Evolutionary conservation across 2,888 invertebrate genomes (phyloP).

Genomic region (Liodrosophila aerea): DNA sequence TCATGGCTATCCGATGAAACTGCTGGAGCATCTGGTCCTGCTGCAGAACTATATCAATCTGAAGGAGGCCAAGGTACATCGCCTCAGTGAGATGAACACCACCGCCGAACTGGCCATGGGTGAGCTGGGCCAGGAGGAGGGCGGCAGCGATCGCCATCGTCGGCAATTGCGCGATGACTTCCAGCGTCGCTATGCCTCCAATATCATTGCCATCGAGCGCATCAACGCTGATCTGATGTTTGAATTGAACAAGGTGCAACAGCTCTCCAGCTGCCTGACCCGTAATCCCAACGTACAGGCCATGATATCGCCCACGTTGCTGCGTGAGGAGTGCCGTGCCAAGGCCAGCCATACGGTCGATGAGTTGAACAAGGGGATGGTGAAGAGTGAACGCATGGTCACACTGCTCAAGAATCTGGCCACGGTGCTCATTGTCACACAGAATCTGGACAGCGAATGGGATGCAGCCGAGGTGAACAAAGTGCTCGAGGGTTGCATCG

Average conservation of each 20-base stretch:
- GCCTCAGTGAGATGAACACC: slow-evolving; percentile 92
- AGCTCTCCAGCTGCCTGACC: slow-evolving; percentile 92
- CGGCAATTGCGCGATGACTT: slow-evolving; percentile 86
- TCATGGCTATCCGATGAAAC: slow-evolving; percentile 92
- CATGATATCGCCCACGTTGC: slow-evolving; percentile 93
- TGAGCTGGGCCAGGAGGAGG: slow-evolving; percentile 37
- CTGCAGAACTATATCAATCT: slow-evolving; percentile 92
- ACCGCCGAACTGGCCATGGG: slow-evolving; percentile 90
- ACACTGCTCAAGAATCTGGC: slow-evolving; percentile 93
- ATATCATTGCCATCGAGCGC: slow-evolving; percentile 93
- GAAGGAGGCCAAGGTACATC: slow-evolving; percentile 91
- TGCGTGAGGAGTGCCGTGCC: slow-evolving; percentile 93
- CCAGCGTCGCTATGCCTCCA: slow-evolving; percentile 93
- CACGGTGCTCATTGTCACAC: slow-evolving; percentile 87
- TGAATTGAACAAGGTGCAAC: slow-evolving; percentile 92
- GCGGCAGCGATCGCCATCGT: slow-evolving; percentile 32
- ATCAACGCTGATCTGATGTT: slow-evolving; percentile 94
- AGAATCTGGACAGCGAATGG: slow-evolving; percentile 84
- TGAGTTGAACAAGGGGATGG: slow-evolving; percentile 86
- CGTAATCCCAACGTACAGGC: slow-evolving; percentile 93
- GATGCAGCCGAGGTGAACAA: slow-evolving; percentile 92
- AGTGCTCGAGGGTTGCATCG: slow-evolving; percentile 95
- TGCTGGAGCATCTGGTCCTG: slow-evolving; percentile 93
- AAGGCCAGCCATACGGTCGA: slow-evolving; percentile 92
- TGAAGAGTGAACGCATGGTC: slow-evolving; percentile 86